Evolutionary conservation across 1,140 invertebrate genomes (phyloP), one percentile per base, ranked within the genome.

Genomic region (Drosophila kikkawai): DNA sequence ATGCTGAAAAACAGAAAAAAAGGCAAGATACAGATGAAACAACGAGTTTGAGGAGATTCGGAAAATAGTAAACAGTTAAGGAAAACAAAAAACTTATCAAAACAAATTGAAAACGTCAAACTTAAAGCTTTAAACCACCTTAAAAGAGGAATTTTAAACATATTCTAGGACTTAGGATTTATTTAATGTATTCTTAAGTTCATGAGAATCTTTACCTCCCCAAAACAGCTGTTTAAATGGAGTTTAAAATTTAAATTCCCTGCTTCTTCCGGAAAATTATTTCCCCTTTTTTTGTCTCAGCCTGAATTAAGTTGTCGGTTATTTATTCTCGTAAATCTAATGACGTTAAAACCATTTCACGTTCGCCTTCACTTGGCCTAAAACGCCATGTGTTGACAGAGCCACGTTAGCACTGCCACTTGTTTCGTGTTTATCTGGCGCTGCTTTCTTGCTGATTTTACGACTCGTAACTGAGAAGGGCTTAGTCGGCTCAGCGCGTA

Each of bases 1-100:
- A 99, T 99, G 93, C 98, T 99, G 95, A 84, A 95, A 95, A n/a
- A 37, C 41, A 58, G 22, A 22, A 39, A 80, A 8, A 64, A 45
- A 41, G 8, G 19, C 19, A 26, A 41, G 4, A 39, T 15, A 7
- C 51, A 39, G 8, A 41, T 65, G 9, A 26, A 39, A 34, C 45
- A 42, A 32, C 17, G 45, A 15, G 32, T 36, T 13, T 34, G 7
- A 8, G 17, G 6, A 12, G 4, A 7, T 3, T 32, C 8, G 13
- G 22, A 36, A 74, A 34, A 61, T 17, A 8, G 17, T 6, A 59
- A 36, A 22, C 36, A 42, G 19, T 51, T 3, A n/a, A 56, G 37
- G 37, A 26, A 19, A 58, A 70, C 42, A 37, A 41, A 44, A 53
- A 48, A 45, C 47, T 45, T 44, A 76, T 76, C 1, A 73, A 64